phyloP scores from a whole-genome alignment of 2,113 vertebrate genomes.

The Phyllostomus discolor region DNA sequence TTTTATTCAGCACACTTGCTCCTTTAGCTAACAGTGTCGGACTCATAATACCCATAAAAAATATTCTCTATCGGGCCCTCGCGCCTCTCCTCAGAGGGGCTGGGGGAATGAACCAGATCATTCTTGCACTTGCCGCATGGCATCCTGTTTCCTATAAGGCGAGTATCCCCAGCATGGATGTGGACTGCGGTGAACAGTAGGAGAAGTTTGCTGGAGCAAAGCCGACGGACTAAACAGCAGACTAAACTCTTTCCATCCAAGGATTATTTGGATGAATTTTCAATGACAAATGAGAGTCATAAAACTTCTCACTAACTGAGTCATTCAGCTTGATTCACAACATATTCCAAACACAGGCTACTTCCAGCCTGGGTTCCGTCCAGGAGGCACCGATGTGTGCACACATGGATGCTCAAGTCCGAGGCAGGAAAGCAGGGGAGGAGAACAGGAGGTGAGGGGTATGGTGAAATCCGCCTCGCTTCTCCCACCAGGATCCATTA shows the following conservation, averaged over 20 bases:
- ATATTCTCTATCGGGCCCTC: not conserved
- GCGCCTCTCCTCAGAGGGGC: not conserved
- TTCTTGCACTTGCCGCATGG: not conserved
- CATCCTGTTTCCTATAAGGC: not conserved
- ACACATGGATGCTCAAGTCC: not conserved
- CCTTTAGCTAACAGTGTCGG: not conserved
- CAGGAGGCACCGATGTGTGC: not conserved
- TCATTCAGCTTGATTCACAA: not conserved
- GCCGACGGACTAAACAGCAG: not conserved
- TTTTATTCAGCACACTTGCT: not conserved
- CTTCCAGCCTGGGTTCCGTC: not conserved
- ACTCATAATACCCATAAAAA: not conserved
- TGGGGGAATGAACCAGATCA: not conserved
- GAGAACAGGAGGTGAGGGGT: not conserved
- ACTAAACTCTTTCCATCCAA: not conserved
- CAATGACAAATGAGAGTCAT: not conserved
- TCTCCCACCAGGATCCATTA: not conserved
- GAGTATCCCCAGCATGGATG: not conserved
- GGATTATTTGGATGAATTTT: not conserved
- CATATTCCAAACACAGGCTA: not conserved
- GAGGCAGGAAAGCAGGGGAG: not conserved
- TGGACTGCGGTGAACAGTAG: not conserved
- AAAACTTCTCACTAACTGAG: not conserved
- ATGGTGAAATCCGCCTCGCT: not conserved
- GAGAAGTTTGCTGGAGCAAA: not conserved